Percentiles rank a stretch among this genome's conserved stretches.
phyloP scores from a whole-genome alignment of 2,888 invertebrate genomes.

The Neelides folsomi region DNA sequence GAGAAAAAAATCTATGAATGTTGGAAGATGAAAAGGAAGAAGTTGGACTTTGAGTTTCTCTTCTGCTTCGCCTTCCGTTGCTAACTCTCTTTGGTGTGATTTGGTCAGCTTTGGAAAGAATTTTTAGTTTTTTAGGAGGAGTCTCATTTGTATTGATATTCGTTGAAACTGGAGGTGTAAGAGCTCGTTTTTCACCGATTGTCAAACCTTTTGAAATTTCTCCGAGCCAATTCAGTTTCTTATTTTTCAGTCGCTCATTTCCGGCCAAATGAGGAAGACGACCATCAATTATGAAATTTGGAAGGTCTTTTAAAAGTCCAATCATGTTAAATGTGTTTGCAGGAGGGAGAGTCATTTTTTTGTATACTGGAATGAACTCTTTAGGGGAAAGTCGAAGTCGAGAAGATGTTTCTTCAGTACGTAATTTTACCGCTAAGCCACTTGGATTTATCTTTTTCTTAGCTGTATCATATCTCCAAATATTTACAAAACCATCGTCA shows the following conservation, averaged over 20 bases:
- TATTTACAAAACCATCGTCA: background rate
- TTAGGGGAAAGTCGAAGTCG: too few species aligned
- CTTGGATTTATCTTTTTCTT: background rate
- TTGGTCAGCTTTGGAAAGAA: too few species aligned
- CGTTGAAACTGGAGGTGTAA: too few species aligned
- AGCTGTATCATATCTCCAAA: background rate
- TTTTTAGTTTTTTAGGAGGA: too few species aligned
- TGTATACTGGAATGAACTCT: background rate
- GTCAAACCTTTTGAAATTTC: background rate
- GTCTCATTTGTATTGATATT: too few species aligned
- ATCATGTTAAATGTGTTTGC: constrained; percentile 30
- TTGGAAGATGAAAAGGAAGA: too few species aligned
- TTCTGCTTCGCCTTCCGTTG: too few species aligned
- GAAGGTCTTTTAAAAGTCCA: constrained; percentile 57
- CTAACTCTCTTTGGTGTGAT: too few species aligned
- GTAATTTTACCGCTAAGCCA: background rate
- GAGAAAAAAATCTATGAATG: too few species aligned
- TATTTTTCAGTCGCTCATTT: background rate
- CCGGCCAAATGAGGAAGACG: constrained; percentile 55
- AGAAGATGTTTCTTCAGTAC: background rate
- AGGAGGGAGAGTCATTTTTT: background rate
- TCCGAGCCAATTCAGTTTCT: constrained; percentile 10
- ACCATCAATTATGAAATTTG: constrained; percentile 62
- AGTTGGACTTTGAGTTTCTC: too few species aligned
- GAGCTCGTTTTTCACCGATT: too few species aligned